Evolutionary conservation across 2,888 invertebrate genomes (phyloP), one percentile per base, ranked within the genome.

Genomic region (Ormyrus thymus): DNA sequence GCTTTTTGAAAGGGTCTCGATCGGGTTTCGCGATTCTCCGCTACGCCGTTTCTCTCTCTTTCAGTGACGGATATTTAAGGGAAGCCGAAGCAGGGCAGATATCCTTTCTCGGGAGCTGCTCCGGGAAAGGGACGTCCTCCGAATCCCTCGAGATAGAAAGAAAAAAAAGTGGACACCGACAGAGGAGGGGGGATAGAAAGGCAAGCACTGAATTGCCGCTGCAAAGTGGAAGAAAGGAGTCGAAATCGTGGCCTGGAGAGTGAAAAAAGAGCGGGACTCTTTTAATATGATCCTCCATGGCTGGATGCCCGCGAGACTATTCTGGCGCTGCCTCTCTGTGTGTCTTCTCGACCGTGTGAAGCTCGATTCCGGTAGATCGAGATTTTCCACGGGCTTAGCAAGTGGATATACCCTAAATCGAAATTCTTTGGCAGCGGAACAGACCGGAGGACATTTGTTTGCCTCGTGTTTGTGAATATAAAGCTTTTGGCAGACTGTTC

Each of bases 381-480:
- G 82, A 83, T 84, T 84, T 82, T 81, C 66, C 65, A 65, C 65
- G 66, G 70, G 62, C 5, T 72, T 68, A 80, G 77, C 73, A 50
- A 80, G 80, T 75, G 73, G 75, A 62, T 79, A 80, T 83, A 83
- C 84, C 81, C 83, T 85, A 86, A 88, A 87, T 87, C 84, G 85
- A 82, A 87, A 87, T 86, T 83, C 85, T 83, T 83, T 70, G 82
- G 84, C 29, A 86, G 86, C 85, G 29, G 56, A 61, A 51, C 11
- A 43, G 15, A 3, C n/a, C 46, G 13, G n/a, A 50, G 15, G 65
- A 9, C 7, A 15, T 5, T 29, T 7, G 51, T 56, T 8, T 45
- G 1, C 1, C 11, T 55, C 29, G 29, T 29, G 29, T 29, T 29
- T 29, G 29, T 46, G 29, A 56, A 48, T 69, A 58, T 58, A 58